Conservation (phyloP, 2,797 vertebrate species). For the Catamblyrhynchus diadema region DNA sequence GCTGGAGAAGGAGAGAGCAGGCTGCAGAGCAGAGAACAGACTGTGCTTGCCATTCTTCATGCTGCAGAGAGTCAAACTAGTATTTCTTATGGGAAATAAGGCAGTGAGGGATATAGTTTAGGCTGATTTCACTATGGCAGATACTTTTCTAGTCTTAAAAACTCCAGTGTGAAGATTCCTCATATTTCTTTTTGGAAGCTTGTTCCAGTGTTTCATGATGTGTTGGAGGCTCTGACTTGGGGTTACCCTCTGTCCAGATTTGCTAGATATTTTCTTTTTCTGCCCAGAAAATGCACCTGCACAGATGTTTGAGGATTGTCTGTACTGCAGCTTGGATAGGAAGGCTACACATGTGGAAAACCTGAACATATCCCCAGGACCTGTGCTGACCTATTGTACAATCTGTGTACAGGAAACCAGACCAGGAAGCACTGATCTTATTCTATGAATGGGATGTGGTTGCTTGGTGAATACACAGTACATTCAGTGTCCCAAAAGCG, state of each 20-base stretch:
- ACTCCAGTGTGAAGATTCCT: background rate
- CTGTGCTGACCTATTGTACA: slow-evolving; percentile 26
- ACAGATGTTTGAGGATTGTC: background rate
- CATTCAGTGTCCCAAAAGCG: background rate
- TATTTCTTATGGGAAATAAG: background rate
- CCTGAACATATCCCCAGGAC: background rate
- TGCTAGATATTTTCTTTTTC: background rate
- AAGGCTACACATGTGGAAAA: background rate
- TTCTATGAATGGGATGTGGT: background rate
- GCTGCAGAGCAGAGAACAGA: background rate
- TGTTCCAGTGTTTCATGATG: background rate
- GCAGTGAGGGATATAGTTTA: background rate
- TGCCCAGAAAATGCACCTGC: background rate
- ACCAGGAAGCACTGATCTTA: background rate
- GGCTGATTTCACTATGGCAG: background rate
- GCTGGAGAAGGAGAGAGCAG: background rate
- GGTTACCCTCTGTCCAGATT: background rate
- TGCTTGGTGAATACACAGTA: background rate
- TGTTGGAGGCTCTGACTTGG: background rate
- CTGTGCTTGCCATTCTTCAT: background rate
- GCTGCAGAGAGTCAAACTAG: background rate
- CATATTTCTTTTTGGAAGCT: background rate
- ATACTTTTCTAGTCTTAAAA: background rate
- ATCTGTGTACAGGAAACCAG: background rate
- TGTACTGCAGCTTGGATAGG: background rate